Conservation (phyloP, 30 jellyfish, hydroid and myxozoan genomes). For the Aurelia sp. region DNA sequence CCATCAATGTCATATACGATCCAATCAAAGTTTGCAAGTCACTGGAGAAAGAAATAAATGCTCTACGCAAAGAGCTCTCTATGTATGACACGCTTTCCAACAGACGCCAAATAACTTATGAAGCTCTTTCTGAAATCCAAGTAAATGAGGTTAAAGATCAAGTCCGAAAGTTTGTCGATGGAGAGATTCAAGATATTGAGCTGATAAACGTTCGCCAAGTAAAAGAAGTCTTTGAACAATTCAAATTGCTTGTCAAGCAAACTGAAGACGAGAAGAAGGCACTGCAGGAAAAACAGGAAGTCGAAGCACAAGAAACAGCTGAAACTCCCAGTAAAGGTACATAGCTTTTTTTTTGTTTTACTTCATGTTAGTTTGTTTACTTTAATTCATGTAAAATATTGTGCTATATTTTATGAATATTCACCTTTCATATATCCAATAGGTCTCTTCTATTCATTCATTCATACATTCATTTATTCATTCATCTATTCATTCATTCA, state of each 20-base stretch:
- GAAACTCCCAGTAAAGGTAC: constrained; percentile 19
- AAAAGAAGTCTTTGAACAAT: constrained; percentile 84
- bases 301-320: constrained; percentile 26
- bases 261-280: constrained; percentile 56
- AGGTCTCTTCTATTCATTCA: too few species aligned
- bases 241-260: constrained; percentile 60
- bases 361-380: too few species aligned
- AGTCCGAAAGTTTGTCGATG: constrained; percentile 75
- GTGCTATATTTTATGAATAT: too few species aligned
- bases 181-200: constrained; percentile 78
- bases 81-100: constrained; percentile 94
- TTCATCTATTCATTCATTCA: too few species aligned
- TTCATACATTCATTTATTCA: too few species aligned
- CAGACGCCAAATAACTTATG: constrained; percentile 83
- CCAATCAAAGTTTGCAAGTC: constrained; percentile 73
- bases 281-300: constrained; percentile 45
- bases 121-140: constrained; percentile 88
- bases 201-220: constrained; percentile 82
- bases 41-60: constrained; percentile 80
- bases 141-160: constrained; percentile 77
- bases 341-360: too few species aligned
- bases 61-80: constrained; percentile 79
- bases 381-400: too few species aligned
- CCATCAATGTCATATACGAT: constrained; percentile 49
- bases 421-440: too few species aligned